phyloP scores from a whole-genome alignment of 1,140 invertebrate species.

The Trichonephila clavata region DNA sequence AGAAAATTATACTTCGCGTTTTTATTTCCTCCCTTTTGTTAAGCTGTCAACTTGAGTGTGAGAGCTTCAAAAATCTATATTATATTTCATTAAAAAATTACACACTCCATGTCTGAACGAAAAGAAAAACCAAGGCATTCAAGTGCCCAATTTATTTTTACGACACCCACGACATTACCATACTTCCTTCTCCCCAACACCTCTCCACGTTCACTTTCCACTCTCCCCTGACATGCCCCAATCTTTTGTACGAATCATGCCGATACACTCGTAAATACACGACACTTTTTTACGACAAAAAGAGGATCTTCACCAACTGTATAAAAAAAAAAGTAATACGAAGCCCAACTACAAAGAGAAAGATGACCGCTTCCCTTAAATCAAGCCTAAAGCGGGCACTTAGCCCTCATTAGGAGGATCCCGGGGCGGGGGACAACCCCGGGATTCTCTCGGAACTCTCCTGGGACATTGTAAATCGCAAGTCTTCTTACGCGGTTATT shows the following conservation, averaged over 20 bases:
- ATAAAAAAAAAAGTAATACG: background rate
- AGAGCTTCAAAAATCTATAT: background rate
- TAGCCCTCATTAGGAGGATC: constrained; percentile 30
- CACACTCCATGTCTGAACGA: background rate
- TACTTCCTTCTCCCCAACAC: background rate
- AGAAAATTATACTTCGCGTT: too few species aligned
- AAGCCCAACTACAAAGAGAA: background rate
- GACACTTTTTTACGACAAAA: background rate
- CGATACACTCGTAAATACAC: background rate
- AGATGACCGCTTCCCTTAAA: constrained; percentile 51
- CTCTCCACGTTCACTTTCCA: too few species aligned
- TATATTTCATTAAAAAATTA: background rate
- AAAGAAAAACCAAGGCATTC: background rate
- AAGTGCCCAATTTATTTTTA: constrained; percentile 30
- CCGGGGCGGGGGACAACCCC: background rate
- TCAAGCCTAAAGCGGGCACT: constrained; percentile 6
- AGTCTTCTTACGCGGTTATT: constrained; percentile 18
- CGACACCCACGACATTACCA: background rate
- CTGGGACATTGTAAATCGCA: constrained; percentile 28
- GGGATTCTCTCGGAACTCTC: background rate
- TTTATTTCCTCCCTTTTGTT: too few species aligned
- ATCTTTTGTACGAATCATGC: background rate
- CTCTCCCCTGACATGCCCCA: background rate
- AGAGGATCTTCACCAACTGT: background rate
- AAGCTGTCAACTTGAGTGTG: too few species aligned